phyloP scores from a whole-genome alignment of 2,888 invertebrate genomes.

The Priapulus caudatus region DNA sequence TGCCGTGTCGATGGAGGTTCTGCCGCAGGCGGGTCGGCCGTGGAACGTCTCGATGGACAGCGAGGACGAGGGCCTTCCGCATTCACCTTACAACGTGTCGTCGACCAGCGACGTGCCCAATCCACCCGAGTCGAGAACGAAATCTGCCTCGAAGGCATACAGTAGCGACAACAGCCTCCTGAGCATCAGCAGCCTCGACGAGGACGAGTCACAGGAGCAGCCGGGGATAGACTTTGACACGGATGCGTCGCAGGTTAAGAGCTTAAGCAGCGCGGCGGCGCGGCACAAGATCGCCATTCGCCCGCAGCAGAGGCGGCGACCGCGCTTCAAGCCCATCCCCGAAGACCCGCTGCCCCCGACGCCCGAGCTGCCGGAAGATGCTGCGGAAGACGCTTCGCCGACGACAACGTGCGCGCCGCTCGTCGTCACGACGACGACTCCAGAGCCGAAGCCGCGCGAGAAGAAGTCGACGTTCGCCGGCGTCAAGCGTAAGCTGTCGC shows the following conservation, averaged over 20 bases:
- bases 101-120: not conserved
- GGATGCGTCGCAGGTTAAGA: not conserved
- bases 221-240: not conserved
- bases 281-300: conserved; percentile 1
- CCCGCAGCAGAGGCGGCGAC: not conserved
- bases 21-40: not conserved
- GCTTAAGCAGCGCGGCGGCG: not conserved
- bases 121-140: not conserved
- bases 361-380: not conserved
- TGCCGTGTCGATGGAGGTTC: not conserved
- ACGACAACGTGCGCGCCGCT: too few species aligned
- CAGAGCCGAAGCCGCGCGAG: not conserved
- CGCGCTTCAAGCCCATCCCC: not conserved
- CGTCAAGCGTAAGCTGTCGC: not conserved
- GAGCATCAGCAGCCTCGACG: not conserved
- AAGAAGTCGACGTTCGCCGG: not conserved
- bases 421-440: not conserved
- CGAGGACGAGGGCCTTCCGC: not conserved
- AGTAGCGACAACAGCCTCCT: conserved; percentile 1
- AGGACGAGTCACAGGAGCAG: not conserved
- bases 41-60: not conserved
- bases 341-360: conserved; percentile 1
- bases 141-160: not conserved
- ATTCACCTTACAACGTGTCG: conserved; percentile 3
- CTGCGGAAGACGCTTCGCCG: not conserved